Conservation (phyloP, 2,113 vertebrate genomes). For the Elgaria multicarinata region DNA sequence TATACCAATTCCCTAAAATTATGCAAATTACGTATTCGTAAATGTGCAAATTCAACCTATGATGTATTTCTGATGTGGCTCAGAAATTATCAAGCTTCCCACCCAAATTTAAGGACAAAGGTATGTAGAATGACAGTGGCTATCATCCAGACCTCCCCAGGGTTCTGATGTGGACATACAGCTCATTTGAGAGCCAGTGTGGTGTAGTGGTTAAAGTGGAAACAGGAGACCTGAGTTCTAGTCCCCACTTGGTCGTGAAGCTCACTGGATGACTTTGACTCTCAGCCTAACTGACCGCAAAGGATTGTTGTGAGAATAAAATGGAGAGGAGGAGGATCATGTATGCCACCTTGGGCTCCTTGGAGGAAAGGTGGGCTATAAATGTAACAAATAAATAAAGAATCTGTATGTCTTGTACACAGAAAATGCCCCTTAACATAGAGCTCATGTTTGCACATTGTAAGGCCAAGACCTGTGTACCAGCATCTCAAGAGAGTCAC, state of each 20-base stretch:
- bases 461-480: not conserved
- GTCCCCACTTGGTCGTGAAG: too few relatives aligned
- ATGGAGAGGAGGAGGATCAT: too few relatives aligned
- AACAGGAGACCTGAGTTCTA: too few relatives aligned
- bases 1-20: not conserved
- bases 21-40: not conserved
- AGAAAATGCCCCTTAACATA: not conserved
- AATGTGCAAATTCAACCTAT: not conserved
- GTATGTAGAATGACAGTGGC: not conserved
- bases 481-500: not conserved
- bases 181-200: not conserved
- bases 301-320: too few relatives aligned
- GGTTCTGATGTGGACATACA: not conserved
- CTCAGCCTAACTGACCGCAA: too few relatives aligned
- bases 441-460: not conserved
- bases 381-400: too few relatives aligned
- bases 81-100: not conserved
- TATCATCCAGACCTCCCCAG: not conserved
- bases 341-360: too few relatives aligned
- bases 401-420: too few relatives aligned
- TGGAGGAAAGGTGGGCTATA: too few relatives aligned
- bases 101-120: not conserved
- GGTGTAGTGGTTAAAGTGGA: too few relatives aligned
- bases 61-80: not conserved
- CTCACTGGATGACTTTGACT: too few relatives aligned